Base-by-base conservation (phyloP, 1,140 invertebrate species). In the Helicoverpa zea region DNA sequence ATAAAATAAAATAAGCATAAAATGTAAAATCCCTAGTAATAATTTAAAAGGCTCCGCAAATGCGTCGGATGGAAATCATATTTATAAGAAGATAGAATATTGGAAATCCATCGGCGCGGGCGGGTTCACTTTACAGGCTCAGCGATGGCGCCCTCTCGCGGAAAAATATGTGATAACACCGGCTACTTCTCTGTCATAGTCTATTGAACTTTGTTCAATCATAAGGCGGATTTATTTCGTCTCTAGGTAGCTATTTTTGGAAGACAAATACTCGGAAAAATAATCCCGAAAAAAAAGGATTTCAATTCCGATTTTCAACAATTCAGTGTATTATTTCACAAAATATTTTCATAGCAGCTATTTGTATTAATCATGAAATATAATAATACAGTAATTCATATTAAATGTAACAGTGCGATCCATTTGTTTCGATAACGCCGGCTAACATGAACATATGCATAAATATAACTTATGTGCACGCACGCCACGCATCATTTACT, bases 11-110 rank as follows among this genome's bases (percentile, higher is more conserved):
- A 68, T 43, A 68, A 68, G 16, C 64, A 23, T 49, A 49, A 68
- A 68, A 68, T 49, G n/a, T 12, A 9, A n/a, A 49, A 49, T 43
- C 43, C 63, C n/a, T 68, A 18, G 47, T 68, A 49, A 68, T 47
- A 68, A 68, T 68, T 49, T 68, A 68, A 68, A 43, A 23, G 64
- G 64, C 43, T 68, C 64, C 43, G n/a, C 5, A 16, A 16, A 43
- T 14, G 2, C 35, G 43, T 43, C 49, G 18, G 68, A 49, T 51
- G 11, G 13, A 54, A 72, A 72, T 72, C 68, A 72, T 72, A 72
- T 72, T 72, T 54, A 72, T 29, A 72, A 63, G 59, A 35, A 72
- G 23, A 70, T 29, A 51, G 47, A 72, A 72, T 72, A 72, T 72
- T 72, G 68, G 29, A 72, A 72, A 52, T 30, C 68, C 68, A 72